A percentile compares a stretch with the other conserved stretches of the same genome.
Evolutionary conservation across 2,113 vertebrate genomes (phyloP).

Genomic region (Anolis carolinensis): DNA sequence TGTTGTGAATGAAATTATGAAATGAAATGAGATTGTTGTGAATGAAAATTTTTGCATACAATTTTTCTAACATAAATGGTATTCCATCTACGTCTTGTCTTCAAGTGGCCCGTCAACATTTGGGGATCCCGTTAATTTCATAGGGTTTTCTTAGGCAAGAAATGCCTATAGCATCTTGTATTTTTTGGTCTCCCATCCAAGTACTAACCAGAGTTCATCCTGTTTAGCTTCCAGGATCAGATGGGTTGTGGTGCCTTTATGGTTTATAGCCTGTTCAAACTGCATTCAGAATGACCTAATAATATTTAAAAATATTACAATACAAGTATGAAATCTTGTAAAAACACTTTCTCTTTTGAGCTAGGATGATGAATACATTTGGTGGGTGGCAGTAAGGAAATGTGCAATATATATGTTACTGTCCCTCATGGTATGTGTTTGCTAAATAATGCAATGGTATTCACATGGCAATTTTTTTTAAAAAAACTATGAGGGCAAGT

Average conservation of each 20-base stretch:
- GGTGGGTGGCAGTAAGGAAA: background rate
- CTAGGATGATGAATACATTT: background rate
- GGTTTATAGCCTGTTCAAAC: too few relatives aligned
- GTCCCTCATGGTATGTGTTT: background rate
- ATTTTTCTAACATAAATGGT: background rate
- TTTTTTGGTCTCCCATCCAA: too few relatives aligned
- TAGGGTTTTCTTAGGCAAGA: too few relatives aligned
- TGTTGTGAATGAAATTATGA: too few relatives aligned
- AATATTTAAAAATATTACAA: background rate
- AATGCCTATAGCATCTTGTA: too few relatives aligned
- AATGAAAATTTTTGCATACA: background rate
- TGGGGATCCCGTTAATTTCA: too few relatives aligned
- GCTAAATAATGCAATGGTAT: background rate
- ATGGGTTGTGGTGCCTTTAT: too few relatives aligned
- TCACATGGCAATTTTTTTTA: too few relatives aligned
- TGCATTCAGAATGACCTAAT: background rate
- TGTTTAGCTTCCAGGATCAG: too few relatives aligned
- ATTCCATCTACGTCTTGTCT: background rate
- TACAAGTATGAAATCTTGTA: background rate
- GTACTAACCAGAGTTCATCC: too few relatives aligned
- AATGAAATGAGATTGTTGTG: background rate
- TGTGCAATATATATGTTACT: background rate
- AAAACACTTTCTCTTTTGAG: background rate
- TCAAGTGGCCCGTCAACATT: too few relatives aligned
- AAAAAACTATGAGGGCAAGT: too few relatives aligned